Evolutionary conservation across 1,140 invertebrate species (phyloP).

Genomic region (Asbolus verrucosus): DNA sequence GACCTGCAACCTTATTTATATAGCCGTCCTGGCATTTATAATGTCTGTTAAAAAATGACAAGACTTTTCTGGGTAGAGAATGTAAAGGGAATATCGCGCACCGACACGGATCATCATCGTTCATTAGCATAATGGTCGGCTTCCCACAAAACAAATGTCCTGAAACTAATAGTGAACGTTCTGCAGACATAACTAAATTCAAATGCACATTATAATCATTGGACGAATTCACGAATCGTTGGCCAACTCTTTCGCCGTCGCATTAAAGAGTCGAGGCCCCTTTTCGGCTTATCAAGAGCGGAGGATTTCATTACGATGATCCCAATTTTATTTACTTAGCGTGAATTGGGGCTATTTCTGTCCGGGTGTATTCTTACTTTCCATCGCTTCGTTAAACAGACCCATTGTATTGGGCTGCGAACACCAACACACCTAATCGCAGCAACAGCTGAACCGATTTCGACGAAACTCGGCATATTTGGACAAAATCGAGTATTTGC

Average conservation of each 20-base stretch:
- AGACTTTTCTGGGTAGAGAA: constrained; percentile 44
- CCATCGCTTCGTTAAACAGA: no score
- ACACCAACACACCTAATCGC: no score
- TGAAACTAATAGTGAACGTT: constrained; percentile 45
- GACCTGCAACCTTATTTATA: constrained; percentile 26
- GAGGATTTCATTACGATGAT: constrained; percentile 28
- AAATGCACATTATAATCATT: constrained; percentile 45
- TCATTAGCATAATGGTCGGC: constrained; percentile 56
- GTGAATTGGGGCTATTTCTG: constrained; percentile 18
- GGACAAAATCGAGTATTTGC: no score
- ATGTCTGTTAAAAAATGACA: constrained; percentile 46
- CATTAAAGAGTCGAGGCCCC: constrained; percentile 17
- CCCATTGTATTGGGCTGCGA: no score
- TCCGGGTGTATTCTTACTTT: constrained; percentile 7
- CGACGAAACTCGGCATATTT: no score
- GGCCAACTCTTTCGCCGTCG: constrained; percentile 19
- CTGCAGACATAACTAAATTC: constrained; percentile 45
- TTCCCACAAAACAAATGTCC: constrained; percentile 51
- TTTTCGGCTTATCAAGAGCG: constrained; percentile 18
- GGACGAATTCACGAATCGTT: constrained; percentile 42
- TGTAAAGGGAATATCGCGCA: constrained; percentile 54
- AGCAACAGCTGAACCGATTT: no score
- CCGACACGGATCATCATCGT: constrained; percentile 55
- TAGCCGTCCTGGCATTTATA: constrained; percentile 40
- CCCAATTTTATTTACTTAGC: constrained; percentile 5